Base-by-base conservation (phyloP, 2,113 vertebrate species). In the Zeus faber region DNA sequence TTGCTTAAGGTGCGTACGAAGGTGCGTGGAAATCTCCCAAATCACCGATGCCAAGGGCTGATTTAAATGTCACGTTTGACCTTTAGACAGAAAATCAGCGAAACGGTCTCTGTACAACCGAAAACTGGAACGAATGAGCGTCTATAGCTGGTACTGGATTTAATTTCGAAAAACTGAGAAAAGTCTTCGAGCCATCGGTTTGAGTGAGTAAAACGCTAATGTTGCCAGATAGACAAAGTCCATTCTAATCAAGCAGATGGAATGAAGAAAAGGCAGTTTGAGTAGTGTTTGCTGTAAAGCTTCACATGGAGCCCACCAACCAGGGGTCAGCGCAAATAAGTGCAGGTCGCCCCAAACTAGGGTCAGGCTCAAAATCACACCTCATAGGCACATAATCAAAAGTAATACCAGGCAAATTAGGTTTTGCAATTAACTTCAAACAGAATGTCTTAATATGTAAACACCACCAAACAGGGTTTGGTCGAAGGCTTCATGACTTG, bases 271-370 rank as follows among this genome's bases (percentile, higher is more conserved):
- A 33, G 13, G 6, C 22, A 23, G 53, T 22, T 27, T 46, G 65
- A 47, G 69, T 54, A 54, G 43, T 43, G 53, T 33, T 78, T 74
- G 70, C n/a, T n/a, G 44, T 62, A 73, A 72, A 60, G 41, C 49
- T 81, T 74, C 57, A 26, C 43, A 29, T 46, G 11, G 21, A 75
- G 70, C 59, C 72, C 72, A 74, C 66, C 66, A 69, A 53, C 50
- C 31, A 20, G 26, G 69, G 78, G 70, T 76, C 69, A 62, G 35
- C 44, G 47, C 13, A 59, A 68, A 78, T 58, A 59, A 77, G 49
- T 43, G 16, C 17, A 65, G 77, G 80, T 79, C 71, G 67, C 24
- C 21, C 37, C 31, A 47, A 70, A 65, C 53, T 45, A 18, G 33
- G 27, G 45, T 49, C 48, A 62, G 27, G 61, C 70, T 62, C 76